Base-by-base conservation (phyloP, 1,140 invertebrate species). In the Microplitis mediator region DNA sequence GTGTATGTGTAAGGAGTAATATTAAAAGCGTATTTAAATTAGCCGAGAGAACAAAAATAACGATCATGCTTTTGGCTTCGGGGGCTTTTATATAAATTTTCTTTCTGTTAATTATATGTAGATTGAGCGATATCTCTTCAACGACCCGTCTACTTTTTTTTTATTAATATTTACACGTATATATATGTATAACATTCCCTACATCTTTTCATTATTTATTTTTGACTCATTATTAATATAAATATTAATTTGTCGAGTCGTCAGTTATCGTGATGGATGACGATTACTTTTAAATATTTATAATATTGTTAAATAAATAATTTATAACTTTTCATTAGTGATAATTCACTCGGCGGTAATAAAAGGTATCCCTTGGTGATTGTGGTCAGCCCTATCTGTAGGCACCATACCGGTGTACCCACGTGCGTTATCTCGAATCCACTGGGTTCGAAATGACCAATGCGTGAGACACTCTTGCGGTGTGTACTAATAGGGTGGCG, bases 101-200 rank as follows among this genome's bases (percentile, higher is more conserved):
- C 80, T 82, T 84, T 87, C 84, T 85, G 81, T 85, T 84, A 84
- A 86, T 86, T 78, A 86, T 78, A 86, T 85, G 84, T 82, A 86
- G 85, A 86, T 86, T 84, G 79, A 82, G 80, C 80, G 83, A 86
- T 82, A 84, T 85, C 77, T 81, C 81, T 84, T 66, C 69, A 65
- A 35, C 65, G 69, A 23, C 65, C 63, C 63, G 58, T 71, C 69
- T 70, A 34, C 35, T 69, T 13, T 70, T 39, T 69, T 6, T 71
- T 61, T 39, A 50, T 60, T 69, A 67, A 68, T 16, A 66, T 70
- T 71, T 63, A 54, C n/a, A n/a, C n/a, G n/a, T n/a, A n/a, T 56
- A 23, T 58, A 32, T 35, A 54, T 50, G 13, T 52, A n/a, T 45
- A 32, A 14, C 32, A 8, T 62, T 45, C 64, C 11, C n/a, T 50